Evolutionary conservation across 2,888 invertebrate species (phyloP).

Genomic region (Argyresthia albistria): DNA sequence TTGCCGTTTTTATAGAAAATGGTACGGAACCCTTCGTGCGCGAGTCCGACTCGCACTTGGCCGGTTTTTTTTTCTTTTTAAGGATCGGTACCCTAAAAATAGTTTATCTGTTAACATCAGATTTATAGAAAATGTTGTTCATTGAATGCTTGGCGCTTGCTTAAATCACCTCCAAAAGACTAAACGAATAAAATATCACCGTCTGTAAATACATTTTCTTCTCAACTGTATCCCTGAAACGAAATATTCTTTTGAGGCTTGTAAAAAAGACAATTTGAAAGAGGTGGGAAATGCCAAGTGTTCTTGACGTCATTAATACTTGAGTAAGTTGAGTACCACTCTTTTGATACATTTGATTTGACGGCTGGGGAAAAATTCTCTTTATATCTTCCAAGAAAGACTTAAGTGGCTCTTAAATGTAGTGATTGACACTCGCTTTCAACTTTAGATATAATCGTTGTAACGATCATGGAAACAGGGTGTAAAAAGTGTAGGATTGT

Average conservation of each 20-base stretch:
- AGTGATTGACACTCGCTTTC: background rate
- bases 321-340: slow-evolving; percentile 34
- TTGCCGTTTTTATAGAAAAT: no score
- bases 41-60: no score
- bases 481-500: background rate
- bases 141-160: no score
- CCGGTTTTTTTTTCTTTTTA: no score
- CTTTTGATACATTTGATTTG: slow-evolving; percentile 43
- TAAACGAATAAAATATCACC: background rate
- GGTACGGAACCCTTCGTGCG: no score
- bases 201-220: background rate
- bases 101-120: no score
- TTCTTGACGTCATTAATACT: slow-evolving; percentile 31
- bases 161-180: no score
- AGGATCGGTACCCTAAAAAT: no score
- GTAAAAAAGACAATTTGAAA: slow-evolving; percentile 12
- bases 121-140: no score
- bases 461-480: background rate
- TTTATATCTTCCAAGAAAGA: background rate
- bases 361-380: slow-evolving; percentile 17
- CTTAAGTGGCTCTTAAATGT: background rate
- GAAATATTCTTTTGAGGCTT: background rate
- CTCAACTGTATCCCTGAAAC: background rate
- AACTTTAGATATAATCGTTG: background rate
- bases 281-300: slow-evolving; percentile 31